Percentiles rank a stretch among this genome's conserved stretches.
These are phyloP conservation scores for Balanococcus diminutus DNA, from an alignment of 2,888 invertebrate species.

Conservation along the genomic window DNA sequence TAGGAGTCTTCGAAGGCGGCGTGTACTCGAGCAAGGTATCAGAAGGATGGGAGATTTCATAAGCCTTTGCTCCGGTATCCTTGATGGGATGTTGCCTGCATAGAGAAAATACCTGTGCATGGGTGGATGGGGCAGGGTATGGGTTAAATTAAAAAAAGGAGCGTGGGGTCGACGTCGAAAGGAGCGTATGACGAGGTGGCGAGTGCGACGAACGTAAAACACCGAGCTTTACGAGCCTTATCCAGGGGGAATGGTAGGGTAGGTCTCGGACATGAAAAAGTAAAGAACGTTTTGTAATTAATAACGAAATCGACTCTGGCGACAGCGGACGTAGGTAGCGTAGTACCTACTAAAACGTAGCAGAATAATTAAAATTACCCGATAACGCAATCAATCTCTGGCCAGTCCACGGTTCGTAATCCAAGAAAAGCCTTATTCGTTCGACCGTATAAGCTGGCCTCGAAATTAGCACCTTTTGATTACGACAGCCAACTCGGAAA, in stretches of 20 bases:
- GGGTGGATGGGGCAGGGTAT: neutral
- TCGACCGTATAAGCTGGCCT: constrained; percentile 53
- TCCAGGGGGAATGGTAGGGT: neutral
- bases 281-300: neutral
- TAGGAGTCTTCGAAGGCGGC: neutral
- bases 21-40: neutral
- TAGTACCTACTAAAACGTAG: neutral
- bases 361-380: constrained; percentile 51
- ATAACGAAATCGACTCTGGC: neutral
- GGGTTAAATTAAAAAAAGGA: neutral
- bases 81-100: neutral
- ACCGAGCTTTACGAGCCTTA: neutral
- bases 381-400: constrained; percentile 47
- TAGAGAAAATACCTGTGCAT: neutral
- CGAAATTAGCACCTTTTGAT: constrained; percentile 50
- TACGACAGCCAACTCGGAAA: constrained; percentile 49
- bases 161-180: neutral
- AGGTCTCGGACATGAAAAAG: neutral
- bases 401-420: constrained; percentile 21
- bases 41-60: too few species aligned
- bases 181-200: neutral
- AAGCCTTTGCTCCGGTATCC: neutral
- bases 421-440: constrained; percentile 49
- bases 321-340: neutral
- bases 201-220: neutral